phyloP scores from a whole-genome alignment of 1,140 invertebrate genomes.

The Drosophila gunungcola region DNA sequence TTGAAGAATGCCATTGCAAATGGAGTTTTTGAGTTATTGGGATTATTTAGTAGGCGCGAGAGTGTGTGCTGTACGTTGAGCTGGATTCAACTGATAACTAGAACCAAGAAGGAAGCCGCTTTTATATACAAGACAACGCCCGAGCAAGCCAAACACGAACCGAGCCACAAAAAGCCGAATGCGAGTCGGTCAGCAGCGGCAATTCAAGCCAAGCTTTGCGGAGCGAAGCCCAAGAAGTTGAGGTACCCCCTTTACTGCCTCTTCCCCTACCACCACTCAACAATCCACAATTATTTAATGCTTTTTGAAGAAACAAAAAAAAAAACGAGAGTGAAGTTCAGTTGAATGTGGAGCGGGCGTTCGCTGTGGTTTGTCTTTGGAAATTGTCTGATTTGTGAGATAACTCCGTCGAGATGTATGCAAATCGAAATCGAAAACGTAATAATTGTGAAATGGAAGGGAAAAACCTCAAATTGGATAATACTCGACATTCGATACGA shows the following conservation, averaged over 20 bases:
- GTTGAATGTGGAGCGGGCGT: slow-evolving; percentile 47
- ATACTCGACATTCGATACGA: slow-evolving; percentile 10
- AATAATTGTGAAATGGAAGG: slow-evolving; percentile 41
- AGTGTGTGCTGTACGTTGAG: slow-evolving; percentile 68
- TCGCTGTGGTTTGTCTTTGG: slow-evolving; percentile 56
- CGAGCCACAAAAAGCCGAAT: slow-evolving; percentile 46
- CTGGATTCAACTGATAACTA: slow-evolving; percentile 85
- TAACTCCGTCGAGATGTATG: slow-evolving; percentile 41
- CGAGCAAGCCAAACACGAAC: slow-evolving; percentile 65
- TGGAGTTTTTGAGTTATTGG: slow-evolving; percentile 31
- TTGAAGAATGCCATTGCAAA: slow-evolving; percentile 83
- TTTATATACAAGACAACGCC: slow-evolving; percentile 84
- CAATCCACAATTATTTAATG: slow-evolving; percentile 72
- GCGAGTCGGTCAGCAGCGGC: slow-evolving; percentile 61
- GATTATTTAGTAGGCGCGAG: slow-evolving; percentile 49
- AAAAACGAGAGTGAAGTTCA: slow-evolving; percentile 80
- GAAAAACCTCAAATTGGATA: slow-evolving; percentile 34
- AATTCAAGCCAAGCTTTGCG: slow-evolving; percentile 26
- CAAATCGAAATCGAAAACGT: slow-evolving; percentile 12
- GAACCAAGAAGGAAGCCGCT: slow-evolving; percentile 84
- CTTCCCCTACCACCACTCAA: slow-evolving; percentile 6
- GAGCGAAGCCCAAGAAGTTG: slow-evolving; percentile 75
- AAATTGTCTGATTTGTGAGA: slow-evolving; percentile 55
- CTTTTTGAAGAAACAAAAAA: slow-evolving; percentile 63
- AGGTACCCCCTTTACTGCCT: slow-evolving; percentile 10